phyloP scores from a whole-genome alignment of 2,113 vertebrate genomes.

The Halcyon malimbica region DNA sequence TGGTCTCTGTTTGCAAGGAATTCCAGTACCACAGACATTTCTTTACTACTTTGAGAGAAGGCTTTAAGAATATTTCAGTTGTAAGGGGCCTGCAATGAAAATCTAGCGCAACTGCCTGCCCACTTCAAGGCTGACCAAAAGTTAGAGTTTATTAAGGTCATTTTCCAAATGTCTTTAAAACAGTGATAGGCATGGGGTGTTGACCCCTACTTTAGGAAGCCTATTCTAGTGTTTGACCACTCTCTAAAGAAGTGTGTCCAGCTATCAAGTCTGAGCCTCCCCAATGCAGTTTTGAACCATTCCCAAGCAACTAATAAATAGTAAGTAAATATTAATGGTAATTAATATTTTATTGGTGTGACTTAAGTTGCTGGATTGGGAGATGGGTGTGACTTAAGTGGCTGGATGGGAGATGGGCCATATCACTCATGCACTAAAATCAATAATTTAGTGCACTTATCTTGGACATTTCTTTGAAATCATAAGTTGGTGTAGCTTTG shows the following conservation, averaged over 20 bases:
- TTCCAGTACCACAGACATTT: background rate
- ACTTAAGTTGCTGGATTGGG: background rate
- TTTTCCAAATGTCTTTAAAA: background rate
- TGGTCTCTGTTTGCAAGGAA: background rate
- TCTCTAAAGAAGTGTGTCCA: background rate
- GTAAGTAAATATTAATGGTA: no score
- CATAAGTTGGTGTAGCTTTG: background rate
- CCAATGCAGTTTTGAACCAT: background rate
- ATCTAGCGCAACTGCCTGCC: background rate
- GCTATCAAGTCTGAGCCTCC: background rate
- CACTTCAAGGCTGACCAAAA: background rate
- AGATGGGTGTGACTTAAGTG: background rate
- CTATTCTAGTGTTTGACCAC: background rate
- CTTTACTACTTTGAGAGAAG: background rate
- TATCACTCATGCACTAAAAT: background rate
- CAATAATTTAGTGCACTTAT: background rate
- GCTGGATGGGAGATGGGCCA: background rate
- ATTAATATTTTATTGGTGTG: background rate
- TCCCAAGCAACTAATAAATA: background rate
- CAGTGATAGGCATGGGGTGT: background rate
- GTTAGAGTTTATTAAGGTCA: background rate
- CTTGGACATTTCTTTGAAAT: background rate
- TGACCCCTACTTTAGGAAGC: background rate
- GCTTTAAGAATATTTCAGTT: background rate
- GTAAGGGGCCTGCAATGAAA: background rate